Base-by-base conservation (phyloP, 2,888 invertebrate genomes). In the Hydroisotoma schaefferi region DNA sequence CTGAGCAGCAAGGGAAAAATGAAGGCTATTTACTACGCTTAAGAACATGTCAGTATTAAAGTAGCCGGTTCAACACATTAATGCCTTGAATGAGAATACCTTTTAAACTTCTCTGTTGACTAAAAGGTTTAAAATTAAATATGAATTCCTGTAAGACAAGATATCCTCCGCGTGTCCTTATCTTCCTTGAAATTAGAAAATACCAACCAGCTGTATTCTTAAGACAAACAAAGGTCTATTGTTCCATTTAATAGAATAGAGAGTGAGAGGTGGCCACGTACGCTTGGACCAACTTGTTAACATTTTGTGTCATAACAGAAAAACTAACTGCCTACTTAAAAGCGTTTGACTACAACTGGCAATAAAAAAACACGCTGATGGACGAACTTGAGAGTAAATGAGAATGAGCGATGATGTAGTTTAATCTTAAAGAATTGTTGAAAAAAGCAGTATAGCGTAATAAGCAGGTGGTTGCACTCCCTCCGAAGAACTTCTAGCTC, bases 161-260 rank as follows among this genome's bases (percentile, higher is more conserved):
- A n/a, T n/a, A n/a, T n/a, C n/a, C n/a, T n/a, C n/a, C n/a, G n/a
- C n/a, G 46, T 46, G 6, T 25, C 20, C 25, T 46, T 23, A 46
- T 10, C 25, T 46, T 46, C 25, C 25, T 22, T 46, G 25, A 46
- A 46, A 46, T 23, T 46, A 23, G 15, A 25, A 46, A 46, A 46
- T 46, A 25, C 46, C 46, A n/a, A n/a, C n/a, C n/a, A 46, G 20
- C 46, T 46, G 46, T 22, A 46, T 46, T 46, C 46, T 46, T 46
- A 22, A 4, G 15, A 46, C 20, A 46, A 22, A 25, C 22, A 46
- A 46, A 25, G 25, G 6, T 20, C 46, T 46, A 18, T 46, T 46
- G 46, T 46, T 22, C 40, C 40, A 23, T 25, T 15, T 10, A 3
- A 46, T n/a, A 10, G 46, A 46, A 46, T 23, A 33, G 33, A n/a